Evolutionary conservation across 2,113 vertebrate species (phyloP), one percentile per base, ranked within the genome.

Genomic region (Phalacrocorax aristotelis): DNA sequence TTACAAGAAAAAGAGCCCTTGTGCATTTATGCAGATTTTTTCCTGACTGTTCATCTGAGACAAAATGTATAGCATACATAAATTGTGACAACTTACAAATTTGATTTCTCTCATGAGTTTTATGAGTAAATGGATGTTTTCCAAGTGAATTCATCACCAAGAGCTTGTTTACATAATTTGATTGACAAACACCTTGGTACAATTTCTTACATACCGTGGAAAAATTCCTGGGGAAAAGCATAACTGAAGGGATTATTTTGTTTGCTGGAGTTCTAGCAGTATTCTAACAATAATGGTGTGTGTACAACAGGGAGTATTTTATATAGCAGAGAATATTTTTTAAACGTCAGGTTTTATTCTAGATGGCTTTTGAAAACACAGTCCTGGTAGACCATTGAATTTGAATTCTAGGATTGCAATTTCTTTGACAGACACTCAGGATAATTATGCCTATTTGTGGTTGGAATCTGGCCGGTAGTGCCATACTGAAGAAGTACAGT

Each of bases 191-290:
- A 87, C 22, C 48, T 96, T 13, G 4, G 66, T 80, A 64, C n/a
- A 92, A 89, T 83, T 93, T 77, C 51, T 75, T 42, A 44, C 8
- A 68, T 5, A 40, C 46, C 0, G 0, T 70, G 68, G 49, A 82
- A 93, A 92, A 89, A 40, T 61, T 88, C 32, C 26, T 60, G 48
- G 32, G 20, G 64, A 91, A 97, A 96, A 94, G 36, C 27, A 64
- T 64, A 95, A 87, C 38, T 82, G 88, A 92, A 83, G 52, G 68
- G 83, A 95, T 96, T 84, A 72, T 71, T 95, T 93, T 93, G 27
- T 86, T 89, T 93, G 65, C n/a, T 84, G 48, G 48, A 92, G 32
- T 20, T 90, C 29, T 66, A 77, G 69, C 61, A 51, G 13, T 34
- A 54, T 78, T 84, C 18, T 89, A 75, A 55, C 60, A 87, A 54